Evolutionary conservation across 2,888 invertebrate species (phyloP).

Genomic region (Mesoligia furuncula): DNA sequence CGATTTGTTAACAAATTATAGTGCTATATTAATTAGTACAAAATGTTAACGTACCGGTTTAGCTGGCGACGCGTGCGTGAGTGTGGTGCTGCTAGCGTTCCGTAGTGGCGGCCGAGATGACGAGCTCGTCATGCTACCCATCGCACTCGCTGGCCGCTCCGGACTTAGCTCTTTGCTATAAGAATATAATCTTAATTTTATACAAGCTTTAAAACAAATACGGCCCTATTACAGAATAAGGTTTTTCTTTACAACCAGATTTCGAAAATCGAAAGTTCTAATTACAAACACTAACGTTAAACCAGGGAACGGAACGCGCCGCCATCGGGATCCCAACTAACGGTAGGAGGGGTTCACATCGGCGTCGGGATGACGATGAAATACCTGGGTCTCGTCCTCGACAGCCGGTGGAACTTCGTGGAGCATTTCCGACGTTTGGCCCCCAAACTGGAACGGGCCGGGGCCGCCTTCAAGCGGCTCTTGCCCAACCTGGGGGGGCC

Average conservation of each 20-base stretch:
- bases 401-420: too few species aligned
- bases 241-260: not conserved
- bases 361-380: too few species aligned
- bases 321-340: too few species aligned
- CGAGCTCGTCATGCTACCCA: slow-evolving; percentile 69
- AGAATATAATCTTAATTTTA: not conserved
- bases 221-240: not conserved
- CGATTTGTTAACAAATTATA: not conserved
- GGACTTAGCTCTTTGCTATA: slow-evolving; percentile 87
- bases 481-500: too few species aligned
- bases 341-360: too few species aligned
- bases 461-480: too few species aligned
- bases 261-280: not conserved
- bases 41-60: slow-evolving; percentile 73
- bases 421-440: too few species aligned
- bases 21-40: not conserved
- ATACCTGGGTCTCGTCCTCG: too few species aligned
- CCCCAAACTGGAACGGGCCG: too few species aligned
- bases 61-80: slow-evolving; percentile 76
- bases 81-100: slow-evolving; percentile 90
- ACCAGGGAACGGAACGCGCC: too few species aligned
- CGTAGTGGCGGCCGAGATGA: slow-evolving; percentile 88
- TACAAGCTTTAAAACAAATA: not conserved
- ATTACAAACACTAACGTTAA: too few species aligned
- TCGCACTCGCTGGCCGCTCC: slow-evolving; percentile 81